phyloP scores from a whole-genome alignment of 1,140 invertebrate genomes.

The Globodera ellingtonae region DNA sequence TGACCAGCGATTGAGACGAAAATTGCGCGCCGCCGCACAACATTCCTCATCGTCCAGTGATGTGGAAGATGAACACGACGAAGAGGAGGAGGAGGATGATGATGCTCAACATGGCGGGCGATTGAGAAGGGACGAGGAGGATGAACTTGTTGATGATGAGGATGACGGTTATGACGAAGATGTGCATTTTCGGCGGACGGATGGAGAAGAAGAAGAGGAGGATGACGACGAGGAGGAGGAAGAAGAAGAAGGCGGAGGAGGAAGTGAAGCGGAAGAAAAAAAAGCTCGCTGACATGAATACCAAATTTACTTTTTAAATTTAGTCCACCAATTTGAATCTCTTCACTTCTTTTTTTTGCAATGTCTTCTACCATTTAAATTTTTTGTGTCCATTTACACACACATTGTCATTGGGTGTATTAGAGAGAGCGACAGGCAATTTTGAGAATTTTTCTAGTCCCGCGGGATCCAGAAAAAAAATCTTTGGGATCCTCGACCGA shows the following conservation, averaged over 20 bases:
- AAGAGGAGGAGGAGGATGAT: constrained; percentile 26
- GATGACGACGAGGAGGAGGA: neutral
- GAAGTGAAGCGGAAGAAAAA: neutral
- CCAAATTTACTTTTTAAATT: neutral
- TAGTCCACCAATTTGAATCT: neutral
- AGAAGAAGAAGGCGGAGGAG: neutral
- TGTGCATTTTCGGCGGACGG: neutral
- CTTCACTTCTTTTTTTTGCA: too few relatives aligned
- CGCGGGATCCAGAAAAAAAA: too few relatives aligned
- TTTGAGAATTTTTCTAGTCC: too few relatives aligned
- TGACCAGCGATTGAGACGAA: neutral
- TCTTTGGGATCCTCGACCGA: too few relatives aligned
- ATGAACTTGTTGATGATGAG: neutral
- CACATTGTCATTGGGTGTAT: too few relatives aligned
- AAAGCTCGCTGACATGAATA: too few relatives aligned
- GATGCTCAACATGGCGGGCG: neutral
- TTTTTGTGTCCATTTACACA: too few relatives aligned
- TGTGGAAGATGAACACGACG: constrained; percentile 16
- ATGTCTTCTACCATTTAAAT: neutral
- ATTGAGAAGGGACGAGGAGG: neutral
- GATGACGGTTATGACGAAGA: constrained; percentile 5
- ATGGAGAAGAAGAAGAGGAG: neutral
- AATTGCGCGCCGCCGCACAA: neutral
- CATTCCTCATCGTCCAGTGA: constrained; percentile 1
- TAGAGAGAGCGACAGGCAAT: too few relatives aligned